These are phyloP conservation scores for Sinelater perroti DNA, from an alignment of 2,888 invertebrate genomes.

Conservation along the genomic window DNA sequence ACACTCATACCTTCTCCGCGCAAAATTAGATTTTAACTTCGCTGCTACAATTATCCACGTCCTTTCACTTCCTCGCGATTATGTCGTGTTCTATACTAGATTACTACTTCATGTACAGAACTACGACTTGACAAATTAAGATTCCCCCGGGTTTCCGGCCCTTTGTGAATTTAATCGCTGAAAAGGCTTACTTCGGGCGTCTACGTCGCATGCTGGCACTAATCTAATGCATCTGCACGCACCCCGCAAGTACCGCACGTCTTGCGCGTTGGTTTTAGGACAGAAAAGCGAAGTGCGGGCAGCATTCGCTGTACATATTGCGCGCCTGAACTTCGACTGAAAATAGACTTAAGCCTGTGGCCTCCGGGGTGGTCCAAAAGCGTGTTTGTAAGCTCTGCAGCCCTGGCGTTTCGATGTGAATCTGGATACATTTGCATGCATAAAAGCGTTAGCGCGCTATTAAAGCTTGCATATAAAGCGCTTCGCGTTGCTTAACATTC, in stretches of 20 bases:
- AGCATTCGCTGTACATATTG: too few relatives aligned
- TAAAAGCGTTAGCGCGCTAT: conserved; percentile 33
- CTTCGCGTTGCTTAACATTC: conserved; percentile 25
- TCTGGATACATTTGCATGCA: conserved; percentile 31
- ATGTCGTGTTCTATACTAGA: conserved; percentile 20
- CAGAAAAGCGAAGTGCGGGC: too few relatives aligned
- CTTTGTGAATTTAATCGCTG: conserved; percentile 2
- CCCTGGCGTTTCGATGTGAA: conserved; percentile 16
- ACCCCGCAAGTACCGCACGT: too few relatives aligned
- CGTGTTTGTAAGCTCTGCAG: background rate
- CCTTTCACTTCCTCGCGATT: conserved; percentile 25
- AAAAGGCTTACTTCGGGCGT: background rate
- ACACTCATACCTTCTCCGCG: conserved; percentile 22
- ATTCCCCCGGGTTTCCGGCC: background rate
- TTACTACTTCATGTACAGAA: conserved; percentile 16
- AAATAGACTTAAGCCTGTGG: background rate
- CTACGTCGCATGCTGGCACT: background rate
- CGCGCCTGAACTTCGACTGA: too few relatives aligned
- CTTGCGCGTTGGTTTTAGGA: too few relatives aligned
- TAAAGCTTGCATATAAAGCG: conserved; percentile 31
- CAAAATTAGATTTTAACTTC: conserved; percentile 35
- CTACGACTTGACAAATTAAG: conserved; percentile 13
- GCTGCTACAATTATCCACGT: conserved; percentile 28
- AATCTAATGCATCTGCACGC: background rate
- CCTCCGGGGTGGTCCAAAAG: too few relatives aligned